Base-by-base conservation (phyloP, 92 coral and sea anemone genomes). In the Siderastrea siderea region DNA sequence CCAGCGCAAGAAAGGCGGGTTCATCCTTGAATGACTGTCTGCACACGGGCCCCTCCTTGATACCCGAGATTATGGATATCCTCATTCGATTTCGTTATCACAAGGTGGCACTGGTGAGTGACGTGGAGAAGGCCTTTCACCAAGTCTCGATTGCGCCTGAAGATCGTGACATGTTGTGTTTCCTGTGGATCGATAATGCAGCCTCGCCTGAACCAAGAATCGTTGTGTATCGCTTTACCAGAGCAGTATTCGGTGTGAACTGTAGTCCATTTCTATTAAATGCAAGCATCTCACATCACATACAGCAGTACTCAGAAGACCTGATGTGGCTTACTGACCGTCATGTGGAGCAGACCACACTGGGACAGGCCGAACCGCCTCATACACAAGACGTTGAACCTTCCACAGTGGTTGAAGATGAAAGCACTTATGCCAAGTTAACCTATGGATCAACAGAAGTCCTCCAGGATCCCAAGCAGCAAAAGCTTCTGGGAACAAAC, bases 401-500 rank as follows among this genome's bases (percentile, higher is more conserved):
- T 49, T 44, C 71, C 52, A 62, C 44, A 16, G 81, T 71, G 2
- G 62, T 67, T 48, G 48, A 58, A 68, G 86, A 77, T 45, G 84
- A 78, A n/a, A 82, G 86, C n/a, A 79, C 87, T 26, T 91, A 83
- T 72, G 94, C 89, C 17, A 87, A 87, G 82, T 55, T 45, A 16
- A 63, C 66, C 7, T 26, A 17, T 60, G 66, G 65, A 15, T 84
- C 77, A 62, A 61, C 72, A n/a, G 77, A 68, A 46, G 45, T 57
- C 45, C 67, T 84, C 58, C 84, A 77, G 53, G 47, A 78, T 47
- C 26, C 91, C 57, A 77, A 80, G 17, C 74, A 79, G 65, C 91
- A 86, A 80, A 91, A 72, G 54, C 87, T 87, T 17, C 88, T 91
- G 60, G 94, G 92, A 48, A 61, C 65, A 55, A 91, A 82, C 82